These are phyloP conservation scores for Scotopteryx bipunctaria DNA, from an alignment of 2,888 invertebrate genomes.

Conservation along the genomic window DNA sequence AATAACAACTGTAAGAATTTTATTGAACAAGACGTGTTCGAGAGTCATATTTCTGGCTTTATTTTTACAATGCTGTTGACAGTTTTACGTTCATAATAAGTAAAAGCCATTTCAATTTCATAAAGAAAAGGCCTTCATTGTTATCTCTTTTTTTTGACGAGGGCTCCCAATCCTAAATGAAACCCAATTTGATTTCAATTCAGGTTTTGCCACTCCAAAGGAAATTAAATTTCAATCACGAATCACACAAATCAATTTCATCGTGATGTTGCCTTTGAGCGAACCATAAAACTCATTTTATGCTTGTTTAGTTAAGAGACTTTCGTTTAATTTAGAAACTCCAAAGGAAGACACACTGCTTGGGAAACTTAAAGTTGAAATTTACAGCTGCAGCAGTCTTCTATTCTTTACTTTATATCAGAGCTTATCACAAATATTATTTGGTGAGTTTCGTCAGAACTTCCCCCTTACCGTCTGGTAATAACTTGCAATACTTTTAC, in stretches of 20 bases:
- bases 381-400: slow-evolving; percentile 22
- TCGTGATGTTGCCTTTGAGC: slow-evolving; percentile 6
- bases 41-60: slow-evolving; percentile 13
- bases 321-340: slow-evolving; percentile 21
- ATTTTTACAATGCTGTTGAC: slow-evolving; percentile 16
- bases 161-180: not conserved
- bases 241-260: too few relatives aligned
- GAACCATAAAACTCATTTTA: slow-evolving; percentile 14
- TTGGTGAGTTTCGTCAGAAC: slow-evolving; percentile 27
- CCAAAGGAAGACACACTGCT: slow-evolving; percentile 20
- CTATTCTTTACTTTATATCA: slow-evolving; percentile 21
- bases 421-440: slow-evolving; percentile 28
- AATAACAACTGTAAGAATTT: slow-evolving; percentile 9
- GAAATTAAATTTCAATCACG: slow-evolving; percentile 22
- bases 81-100: slow-evolving; percentile 9
- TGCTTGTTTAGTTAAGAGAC: slow-evolving; percentile 19
- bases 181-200: slow-evolving; percentile 19
- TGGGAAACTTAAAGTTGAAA: slow-evolving; percentile 24
- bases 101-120: not conserved
- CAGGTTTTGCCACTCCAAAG: slow-evolving; percentile 9
- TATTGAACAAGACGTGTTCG: slow-evolving; percentile 8
- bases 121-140: not conserved
- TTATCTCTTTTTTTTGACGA: not conserved
- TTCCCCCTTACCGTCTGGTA: slow-evolving; percentile 21
- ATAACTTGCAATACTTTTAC: slow-evolving; percentile 40